Evolutionary conservation across 1,140 invertebrate species (phyloP).

Genomic region (Dendroctonus ponderosae): DNA sequence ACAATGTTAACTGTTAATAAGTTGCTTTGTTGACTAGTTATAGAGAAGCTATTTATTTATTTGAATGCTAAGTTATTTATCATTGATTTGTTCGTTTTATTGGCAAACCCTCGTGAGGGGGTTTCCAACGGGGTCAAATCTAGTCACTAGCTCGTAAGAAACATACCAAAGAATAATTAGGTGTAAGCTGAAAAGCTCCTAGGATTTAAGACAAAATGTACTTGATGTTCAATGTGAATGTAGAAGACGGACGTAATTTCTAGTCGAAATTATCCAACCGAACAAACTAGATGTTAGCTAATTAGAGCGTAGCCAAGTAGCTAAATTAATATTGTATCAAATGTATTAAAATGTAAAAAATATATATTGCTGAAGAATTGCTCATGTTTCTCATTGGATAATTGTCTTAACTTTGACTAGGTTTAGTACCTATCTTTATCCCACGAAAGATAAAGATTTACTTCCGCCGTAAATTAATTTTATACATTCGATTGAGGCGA

Average conservation of each 20-base stretch:
- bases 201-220: conserved; percentile 1
- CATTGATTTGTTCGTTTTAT: conserved; percentile 22
- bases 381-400: conserved; percentile 6
- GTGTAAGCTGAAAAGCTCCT: conserved; percentile 8
- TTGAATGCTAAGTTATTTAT: conserved; percentile 17
- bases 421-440: not conserved
- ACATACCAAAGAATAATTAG: conserved; percentile 19
- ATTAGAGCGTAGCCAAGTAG: not conserved
- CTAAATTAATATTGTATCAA: conserved; percentile 8
- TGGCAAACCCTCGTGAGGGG: conserved; percentile 10
- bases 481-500: not conserved
- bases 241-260: not conserved
- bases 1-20: conserved; percentile 14
- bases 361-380: conserved; percentile 12
- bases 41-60: conserved; percentile 27
- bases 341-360: conserved; percentile 30
- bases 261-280: not conserved
- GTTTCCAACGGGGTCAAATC: conserved; percentile 35
- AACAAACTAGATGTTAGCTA: not conserved
- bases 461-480: not conserved
- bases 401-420: not conserved
- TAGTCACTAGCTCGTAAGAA: conserved; percentile 41
- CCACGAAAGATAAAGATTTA: not conserved
- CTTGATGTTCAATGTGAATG: conserved; percentile 3
- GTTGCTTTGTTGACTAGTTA: conserved; percentile 40